phyloP scores from a whole-genome alignment of 2,113 vertebrate genomes.

The Gnathonemus echidnorhynchus region DNA sequence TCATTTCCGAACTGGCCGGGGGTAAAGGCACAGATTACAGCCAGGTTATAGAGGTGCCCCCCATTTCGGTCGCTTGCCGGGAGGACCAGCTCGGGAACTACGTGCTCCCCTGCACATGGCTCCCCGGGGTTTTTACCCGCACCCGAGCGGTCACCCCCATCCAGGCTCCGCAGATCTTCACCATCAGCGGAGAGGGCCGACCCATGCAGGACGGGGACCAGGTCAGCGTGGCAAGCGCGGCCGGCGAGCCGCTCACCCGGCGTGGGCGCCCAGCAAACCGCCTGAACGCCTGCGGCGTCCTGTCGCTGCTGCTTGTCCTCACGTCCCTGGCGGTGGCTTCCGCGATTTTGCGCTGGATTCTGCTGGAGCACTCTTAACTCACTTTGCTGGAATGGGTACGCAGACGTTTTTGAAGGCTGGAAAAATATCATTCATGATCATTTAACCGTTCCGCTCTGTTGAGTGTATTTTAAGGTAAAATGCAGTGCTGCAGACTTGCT shows the following conservation, averaged over 20 bases:
- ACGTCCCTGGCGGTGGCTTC: background rate
- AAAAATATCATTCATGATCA: background rate
- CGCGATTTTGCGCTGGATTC: background rate
- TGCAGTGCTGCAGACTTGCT: background rate
- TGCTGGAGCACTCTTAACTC: background rate
- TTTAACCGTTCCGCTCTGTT: background rate
- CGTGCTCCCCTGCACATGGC: slow-evolving; percentile 22
- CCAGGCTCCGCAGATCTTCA: slow-evolving; percentile 69
- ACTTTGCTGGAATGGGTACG: background rate
- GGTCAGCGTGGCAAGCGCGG: slow-evolving; percentile 44
- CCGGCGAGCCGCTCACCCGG: slow-evolving; percentile 33
- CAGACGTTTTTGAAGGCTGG: background rate
- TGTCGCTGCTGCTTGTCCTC: background rate
- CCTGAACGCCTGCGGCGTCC: background rate
- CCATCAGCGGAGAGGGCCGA: slow-evolving; percentile 79
- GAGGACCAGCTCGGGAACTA: slow-evolving; percentile 23
- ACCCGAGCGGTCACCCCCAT: slow-evolving; percentile 42
- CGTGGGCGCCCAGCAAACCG: slow-evolving; percentile 46
- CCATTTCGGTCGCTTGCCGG: slow-evolving; percentile 31
- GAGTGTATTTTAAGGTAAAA: background rate
- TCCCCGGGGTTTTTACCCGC: slow-evolving; percentile 29
- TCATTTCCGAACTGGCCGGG: slow-evolving; percentile 57
- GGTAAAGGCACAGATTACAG: slow-evolving; percentile 11
- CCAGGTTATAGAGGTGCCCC: slow-evolving; percentile 63
- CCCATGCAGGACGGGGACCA: slow-evolving; percentile 69